phyloP scores from a whole-genome alignment of 2,797 vertebrate species.

The Eulemur albifrons region DNA sequence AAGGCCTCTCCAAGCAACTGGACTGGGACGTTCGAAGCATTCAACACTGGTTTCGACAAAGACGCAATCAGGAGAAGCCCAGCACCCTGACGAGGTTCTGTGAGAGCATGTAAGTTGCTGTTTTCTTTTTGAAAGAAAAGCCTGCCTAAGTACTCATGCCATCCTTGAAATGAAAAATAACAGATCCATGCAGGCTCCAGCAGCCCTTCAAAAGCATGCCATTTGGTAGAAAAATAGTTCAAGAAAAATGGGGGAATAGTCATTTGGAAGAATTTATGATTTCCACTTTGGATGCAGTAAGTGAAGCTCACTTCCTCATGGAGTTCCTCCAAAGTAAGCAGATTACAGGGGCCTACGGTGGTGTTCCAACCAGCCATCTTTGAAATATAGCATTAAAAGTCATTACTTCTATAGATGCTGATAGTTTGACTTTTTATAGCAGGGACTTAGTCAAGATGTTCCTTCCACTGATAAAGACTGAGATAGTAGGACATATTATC shows the following conservation, averaged over 20 bases:
- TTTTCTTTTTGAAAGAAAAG: conserved; percentile 21
- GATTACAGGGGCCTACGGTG: not conserved
- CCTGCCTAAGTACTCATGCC: not conserved
- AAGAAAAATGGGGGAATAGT: not conserved
- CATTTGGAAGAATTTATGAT: not conserved
- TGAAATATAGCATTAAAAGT: not conserved
- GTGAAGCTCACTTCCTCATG: not conserved
- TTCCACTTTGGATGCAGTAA: not conserved
- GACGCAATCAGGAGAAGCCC: conserved; percentile 98
- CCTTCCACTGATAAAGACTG: conserved; percentile 10
- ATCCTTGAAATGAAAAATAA: not conserved
- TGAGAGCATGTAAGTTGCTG: conserved; percentile 95
- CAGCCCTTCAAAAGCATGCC: not conserved
- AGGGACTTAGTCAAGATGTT: not conserved
- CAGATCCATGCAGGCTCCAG: not conserved
- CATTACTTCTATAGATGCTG: not conserved
- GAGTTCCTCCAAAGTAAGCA: not conserved
- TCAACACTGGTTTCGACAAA: conserved; percentile 97
- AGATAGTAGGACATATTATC: not conserved
- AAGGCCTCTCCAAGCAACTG: conserved; percentile 97
- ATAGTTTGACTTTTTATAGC: conserved; percentile 25
- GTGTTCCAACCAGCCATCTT: not conserved
- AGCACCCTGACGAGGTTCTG: conserved; percentile 96
- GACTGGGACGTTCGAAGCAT: conserved; percentile 99
- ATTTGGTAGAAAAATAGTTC: not conserved